Evolutionary conservation across 23 tunicate species (phyloP), one percentile per base, ranked within the genome.

Genomic region (Trididemnum nubilum): DNA sequence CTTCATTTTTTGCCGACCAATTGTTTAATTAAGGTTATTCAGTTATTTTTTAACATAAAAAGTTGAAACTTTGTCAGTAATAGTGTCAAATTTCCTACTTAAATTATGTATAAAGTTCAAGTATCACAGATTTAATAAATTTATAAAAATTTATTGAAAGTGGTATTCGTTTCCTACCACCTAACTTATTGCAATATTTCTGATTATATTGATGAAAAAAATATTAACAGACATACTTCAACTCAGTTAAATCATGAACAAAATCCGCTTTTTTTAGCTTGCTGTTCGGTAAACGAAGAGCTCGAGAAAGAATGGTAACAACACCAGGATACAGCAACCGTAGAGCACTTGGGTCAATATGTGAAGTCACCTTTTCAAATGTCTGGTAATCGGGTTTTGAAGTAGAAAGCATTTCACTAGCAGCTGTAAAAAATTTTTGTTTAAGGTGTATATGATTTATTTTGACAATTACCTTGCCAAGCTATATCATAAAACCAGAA

Each of bases 301-400:
- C 93, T 24, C 33, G 64, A 35, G 60, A 72, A 0, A 93, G 12
- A 32, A 93, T 73, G 34, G 78, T 78, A 7, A 76, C 40, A 26
- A 93, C 40, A 51, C 98, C 98, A 51, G 93, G 93, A 73, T 93
- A 93, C 22, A 87, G 2, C 12, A 69, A 34, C 33, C 57, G 18
- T 1, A 83, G 44, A 15, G 40, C 7, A 0, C 51, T 82, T 7
- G 65, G 36, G 0, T 82, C 87, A 64, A 83, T 50, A 0, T 80
- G 49, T 2, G 84, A 51, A 2, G 77, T 61, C 5, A 78, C 36
- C 0, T 72, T 22, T 25, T 71, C 28, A 63, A 92, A 92, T 54
- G 25, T 36, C 61, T 83, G 73, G 19, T 74, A 35, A 49, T 21
- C 23, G 28, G 74, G 34, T 0, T 80, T 73, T 22, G 25, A 32